Evolutionary conservation across 2,113 vertebrate species (phyloP), one percentile per base, ranked within the genome.

Genomic region (Leptobrachium leishanense): DNA sequence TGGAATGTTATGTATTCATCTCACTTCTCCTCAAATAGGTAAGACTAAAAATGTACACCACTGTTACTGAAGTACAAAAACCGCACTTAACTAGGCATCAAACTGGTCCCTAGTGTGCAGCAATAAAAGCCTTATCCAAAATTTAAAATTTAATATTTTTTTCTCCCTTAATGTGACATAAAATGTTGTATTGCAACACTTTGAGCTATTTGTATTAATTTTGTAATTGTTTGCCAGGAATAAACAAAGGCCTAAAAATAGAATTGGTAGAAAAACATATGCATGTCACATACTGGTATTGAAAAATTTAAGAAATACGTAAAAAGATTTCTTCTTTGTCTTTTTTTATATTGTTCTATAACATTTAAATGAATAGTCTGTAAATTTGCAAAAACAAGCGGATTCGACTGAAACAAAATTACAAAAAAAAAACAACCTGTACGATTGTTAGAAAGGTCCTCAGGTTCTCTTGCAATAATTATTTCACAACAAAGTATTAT

Each of bases 281-380:
- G 81, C 71, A 12, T 79, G 81, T 82, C 82, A 84, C 87, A 90
- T 84, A 83, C 84, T 80, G 65, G 82, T 86, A 87, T 84, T 82
- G 67, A 86, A 84, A 31, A 82, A 86, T 89, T 83, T 90, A 90
- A 84, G 88, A 90, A 93, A 90, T 67, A 82, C 11, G 84, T 85
- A 89, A 84, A 72, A 75, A 87, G 85, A 86, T 31, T 11, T 59
- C 55, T 59, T 59, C 2, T 59, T 59, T 59, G 72, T 80, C 82
- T 55, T 31, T 74, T 84, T 85, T 84, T 79, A 82, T 89, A 85
- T 87, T 85, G 80, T 82, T 75, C 84, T 77, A 87, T 85, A 85
- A 31, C 20, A 84, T 88, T 86, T 85, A 88, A 87, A 82, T 87
- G 77, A 84, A 88, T 85, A 83, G 74, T 83, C 84, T 83, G 86